Evolutionary conservation across 37 sponge, comb jelly and placozoan genomes (phyloP).

Genomic region (Aphrocallistes beatrix): DNA sequence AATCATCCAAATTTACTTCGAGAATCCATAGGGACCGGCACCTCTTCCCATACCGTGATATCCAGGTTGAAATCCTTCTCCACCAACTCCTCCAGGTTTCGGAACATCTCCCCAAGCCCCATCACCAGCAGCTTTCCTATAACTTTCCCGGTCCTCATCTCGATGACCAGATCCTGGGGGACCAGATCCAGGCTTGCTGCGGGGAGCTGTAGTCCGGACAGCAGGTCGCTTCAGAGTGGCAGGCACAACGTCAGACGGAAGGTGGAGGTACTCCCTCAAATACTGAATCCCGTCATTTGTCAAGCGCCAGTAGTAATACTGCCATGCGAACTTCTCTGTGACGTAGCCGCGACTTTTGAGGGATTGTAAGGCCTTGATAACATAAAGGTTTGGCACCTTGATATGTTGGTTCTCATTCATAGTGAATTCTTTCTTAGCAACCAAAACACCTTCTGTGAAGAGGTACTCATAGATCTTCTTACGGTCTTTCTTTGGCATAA

Average conservation of each 20-base stretch:
- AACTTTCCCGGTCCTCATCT: constrained; percentile 31
- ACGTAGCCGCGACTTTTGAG: constrained; percentile 84
- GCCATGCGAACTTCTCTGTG: constrained; percentile 87
- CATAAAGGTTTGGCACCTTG: constrained; percentile 86
- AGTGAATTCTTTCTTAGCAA: constrained; percentile 93
- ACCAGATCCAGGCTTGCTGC: constrained; percentile 18
- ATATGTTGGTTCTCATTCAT: constrained; percentile 45
- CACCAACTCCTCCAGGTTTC: background rate
- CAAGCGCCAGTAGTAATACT: constrained; percentile 89
- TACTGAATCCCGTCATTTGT: constrained; percentile 95
- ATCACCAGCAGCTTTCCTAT: constrained; percentile 23
- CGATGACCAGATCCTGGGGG: constrained; percentile 27
- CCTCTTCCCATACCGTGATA: constrained; percentile 7
- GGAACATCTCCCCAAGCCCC: constrained; percentile 23
- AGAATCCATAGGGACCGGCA: background rate
- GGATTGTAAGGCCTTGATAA: constrained; percentile 84
- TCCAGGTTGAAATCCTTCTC: background rate
- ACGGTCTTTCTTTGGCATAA: constrained; percentile 94
- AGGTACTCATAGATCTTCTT: constrained; percentile 80
- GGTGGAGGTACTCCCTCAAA: constrained; percentile 81
- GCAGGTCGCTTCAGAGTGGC: constrained; percentile 82
- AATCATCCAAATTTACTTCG: too few species aligned
- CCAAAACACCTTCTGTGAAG: constrained; percentile 94
- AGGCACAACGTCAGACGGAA: constrained; percentile 92
- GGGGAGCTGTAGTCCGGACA: constrained; percentile 47